Base-by-base conservation (phyloP, 1,140 invertebrate genomes). In the Prorops nasuta region DNA sequence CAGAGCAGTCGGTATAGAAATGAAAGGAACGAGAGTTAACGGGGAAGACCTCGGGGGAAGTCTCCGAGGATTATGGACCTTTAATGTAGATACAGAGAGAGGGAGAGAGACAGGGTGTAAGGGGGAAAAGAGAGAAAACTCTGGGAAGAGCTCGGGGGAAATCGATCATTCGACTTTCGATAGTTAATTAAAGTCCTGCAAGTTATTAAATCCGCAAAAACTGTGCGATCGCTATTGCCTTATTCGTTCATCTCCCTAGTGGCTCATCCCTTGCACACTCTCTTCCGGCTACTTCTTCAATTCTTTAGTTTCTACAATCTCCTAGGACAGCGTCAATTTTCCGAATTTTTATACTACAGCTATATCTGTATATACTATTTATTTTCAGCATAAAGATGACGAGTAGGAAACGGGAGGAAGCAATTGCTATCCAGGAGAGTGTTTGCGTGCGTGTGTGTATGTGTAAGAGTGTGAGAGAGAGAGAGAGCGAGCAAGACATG, bases 111-210 rank as follows among this genome's bases (percentile, higher is more conserved):
- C 44, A 43, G 49, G n/a, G 43, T 34, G 35, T 15, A 24, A 10
- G 28, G 18, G 45, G 41, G 42, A 51, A 44, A 20, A 39, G 12
- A 32, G 49, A 47, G 49, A 46, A 54, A 61, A 64, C 32, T 14
- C 48, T 43, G 43, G 19, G 54, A 55, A 39, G 47, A 57, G 58
- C 67, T 66, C 59, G 35, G 50, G 59, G 61, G 62, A 71, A 59
- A 72, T 72, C 66, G 68, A 73, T 74, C 69, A 65, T 19, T 49
- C 52, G 58, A 68, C 66, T 69, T 66, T 63, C 60, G 63, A 61
- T 57, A 71, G 71, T 72, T 74, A 74, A 74, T 72, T 75, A 72
- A 69, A 71, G 69, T 71, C 62, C n/a, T n/a, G n/a, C 41, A 61
- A 71, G 66, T 75, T 74, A 72, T 74, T 71, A 74, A 72, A 71